Percentiles rank a stretch among this genome's conserved stretches.
Conservation (phyloP, 2,113 vertebrate species). For the Parus major region DNA sequence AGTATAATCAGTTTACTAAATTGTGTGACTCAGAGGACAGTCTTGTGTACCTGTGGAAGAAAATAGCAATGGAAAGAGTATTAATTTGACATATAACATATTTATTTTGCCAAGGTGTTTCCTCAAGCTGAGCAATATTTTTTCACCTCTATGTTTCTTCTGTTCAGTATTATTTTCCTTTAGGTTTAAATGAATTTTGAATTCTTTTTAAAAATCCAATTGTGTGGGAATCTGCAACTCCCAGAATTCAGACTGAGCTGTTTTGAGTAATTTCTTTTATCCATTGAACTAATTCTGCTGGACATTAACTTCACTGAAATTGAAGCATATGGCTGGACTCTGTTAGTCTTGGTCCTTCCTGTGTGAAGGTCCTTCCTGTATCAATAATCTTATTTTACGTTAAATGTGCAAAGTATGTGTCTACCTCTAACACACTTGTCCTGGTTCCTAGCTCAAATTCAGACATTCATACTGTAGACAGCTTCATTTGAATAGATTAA, state of each 20-base stretch:
- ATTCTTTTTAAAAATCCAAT: background rate
- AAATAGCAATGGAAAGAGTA: background rate
- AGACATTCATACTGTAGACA: background rate
- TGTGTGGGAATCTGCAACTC: background rate
- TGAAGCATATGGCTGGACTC: background rate
- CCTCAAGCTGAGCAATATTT: background rate
- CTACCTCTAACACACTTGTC: background rate
- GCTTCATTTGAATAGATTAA: background rate
- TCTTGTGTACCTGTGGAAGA: background rate
- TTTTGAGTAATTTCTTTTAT: background rate
- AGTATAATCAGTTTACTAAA: background rate
- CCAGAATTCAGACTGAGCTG: background rate
- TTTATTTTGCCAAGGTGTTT: background rate
- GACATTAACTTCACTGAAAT: background rate
- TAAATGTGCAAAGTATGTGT: background rate
- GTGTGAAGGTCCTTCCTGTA: background rate
- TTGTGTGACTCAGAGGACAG: background rate
- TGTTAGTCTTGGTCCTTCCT: background rate
- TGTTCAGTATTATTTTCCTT: background rate
- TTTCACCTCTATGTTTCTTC: background rate
- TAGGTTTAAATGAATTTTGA: background rate
- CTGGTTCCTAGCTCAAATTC: background rate
- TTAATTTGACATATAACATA: background rate
- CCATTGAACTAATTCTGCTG: background rate
- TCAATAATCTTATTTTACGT: background rate